phyloP scores from a whole-genome alignment of 2,113 vertebrate species.

The Psophia crepitans region DNA sequence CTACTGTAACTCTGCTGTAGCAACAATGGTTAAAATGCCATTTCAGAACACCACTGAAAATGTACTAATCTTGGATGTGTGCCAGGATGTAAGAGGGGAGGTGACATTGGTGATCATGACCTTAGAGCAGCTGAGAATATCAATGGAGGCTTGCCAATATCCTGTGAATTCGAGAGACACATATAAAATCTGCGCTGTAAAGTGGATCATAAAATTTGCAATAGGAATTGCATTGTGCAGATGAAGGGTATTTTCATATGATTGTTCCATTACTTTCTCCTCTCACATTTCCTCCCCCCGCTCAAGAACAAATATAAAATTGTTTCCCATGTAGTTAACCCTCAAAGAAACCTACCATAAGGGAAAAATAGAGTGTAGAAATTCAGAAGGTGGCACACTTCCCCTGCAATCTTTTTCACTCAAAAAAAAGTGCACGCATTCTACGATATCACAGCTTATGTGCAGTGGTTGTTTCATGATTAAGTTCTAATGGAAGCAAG shows the following conservation, averaged over 20 bases:
- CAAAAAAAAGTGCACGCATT: neutral
- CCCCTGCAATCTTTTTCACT: neutral
- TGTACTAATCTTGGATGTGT: neutral
- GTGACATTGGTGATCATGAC: neutral
- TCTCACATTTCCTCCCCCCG: neutral
- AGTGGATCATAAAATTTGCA: neutral
- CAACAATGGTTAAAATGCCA: neutral
- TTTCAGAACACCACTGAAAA: neutral
- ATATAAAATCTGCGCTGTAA: neutral
- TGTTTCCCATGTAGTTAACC: neutral
- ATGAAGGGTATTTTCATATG: neutral
- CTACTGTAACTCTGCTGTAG: neutral
- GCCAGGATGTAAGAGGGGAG: neutral
- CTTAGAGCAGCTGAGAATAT: neutral
- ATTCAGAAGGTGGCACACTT: neutral
- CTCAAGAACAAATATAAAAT: neutral
- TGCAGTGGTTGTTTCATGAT: neutral
- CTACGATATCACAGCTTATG: neutral
- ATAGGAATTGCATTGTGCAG: neutral
- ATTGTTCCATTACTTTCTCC: neutral
- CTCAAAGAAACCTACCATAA: neutral
- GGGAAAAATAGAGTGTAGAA: neutral
- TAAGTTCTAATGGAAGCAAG: neutral
- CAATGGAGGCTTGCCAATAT: neutral
- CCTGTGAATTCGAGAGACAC: neutral